phyloP scores from a whole-genome alignment of 2,888 invertebrate genomes.

The Steinernema carpocapsae region DNA sequence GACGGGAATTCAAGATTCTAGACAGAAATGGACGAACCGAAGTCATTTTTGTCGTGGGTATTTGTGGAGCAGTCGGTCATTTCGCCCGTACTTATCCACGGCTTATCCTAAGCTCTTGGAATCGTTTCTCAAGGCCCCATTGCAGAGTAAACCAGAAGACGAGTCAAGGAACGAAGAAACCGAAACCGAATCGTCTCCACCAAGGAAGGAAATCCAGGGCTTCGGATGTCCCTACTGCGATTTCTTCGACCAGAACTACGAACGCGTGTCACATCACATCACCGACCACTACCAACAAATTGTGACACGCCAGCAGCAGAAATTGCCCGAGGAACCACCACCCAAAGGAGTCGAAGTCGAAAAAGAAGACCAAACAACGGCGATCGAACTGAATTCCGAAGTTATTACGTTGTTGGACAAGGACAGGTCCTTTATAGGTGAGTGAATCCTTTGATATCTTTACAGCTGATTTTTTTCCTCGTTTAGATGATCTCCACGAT shows the following conservation, averaged over 20 bases:
- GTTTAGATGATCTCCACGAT: no score
- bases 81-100: no score
- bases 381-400: constrained; percentile 17
- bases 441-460: no score
- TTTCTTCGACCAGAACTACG: not conserved
- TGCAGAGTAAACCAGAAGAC: not conserved
- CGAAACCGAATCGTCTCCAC: no score
- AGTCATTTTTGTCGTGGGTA: no score
- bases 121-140: not conserved
- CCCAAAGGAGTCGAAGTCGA: no score
- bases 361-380: not conserved
- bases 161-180: not conserved
- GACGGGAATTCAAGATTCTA: no score
- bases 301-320: not conserved
- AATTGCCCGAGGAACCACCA: not conserved
- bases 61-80: no score
- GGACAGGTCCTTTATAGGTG: not conserved
- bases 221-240: constrained; percentile 1
- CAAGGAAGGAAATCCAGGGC: constrained; percentile 1
- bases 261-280: not conserved
- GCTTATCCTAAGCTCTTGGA: no score
- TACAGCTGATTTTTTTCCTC: no score
- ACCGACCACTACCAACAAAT: not conserved
- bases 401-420: not conserved
- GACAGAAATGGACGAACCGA: no score